phyloP scores from a whole-genome alignment of 2,888 invertebrate genomes.

The Drosophila planitibia region DNA sequence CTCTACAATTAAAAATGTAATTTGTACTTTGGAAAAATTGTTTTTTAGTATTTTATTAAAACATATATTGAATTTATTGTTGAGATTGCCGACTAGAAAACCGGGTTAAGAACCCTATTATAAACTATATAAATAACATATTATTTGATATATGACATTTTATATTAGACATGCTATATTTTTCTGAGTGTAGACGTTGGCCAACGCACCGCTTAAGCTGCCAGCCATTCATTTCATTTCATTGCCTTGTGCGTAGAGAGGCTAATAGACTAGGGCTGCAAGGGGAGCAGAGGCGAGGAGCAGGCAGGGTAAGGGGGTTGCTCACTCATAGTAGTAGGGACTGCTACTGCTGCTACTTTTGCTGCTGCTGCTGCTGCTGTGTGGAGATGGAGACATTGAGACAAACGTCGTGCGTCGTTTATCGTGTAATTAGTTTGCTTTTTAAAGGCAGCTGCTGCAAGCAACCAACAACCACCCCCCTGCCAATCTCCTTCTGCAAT shows the following conservation, averaged over 20 bases:
- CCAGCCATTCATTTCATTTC: constrained; percentile 59
- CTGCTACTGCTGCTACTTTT: not conserved
- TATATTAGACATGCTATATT: not conserved
- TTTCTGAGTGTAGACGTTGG: constrained; percentile 8
- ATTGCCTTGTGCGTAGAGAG: constrained; percentile 60
- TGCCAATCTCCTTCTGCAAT: constrained; percentile 19
- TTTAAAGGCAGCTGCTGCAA: constrained; percentile 39
- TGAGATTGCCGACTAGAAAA: not conserved
- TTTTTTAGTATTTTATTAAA: not conserved
- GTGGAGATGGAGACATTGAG: constrained; percentile 28
- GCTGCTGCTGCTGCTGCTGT: not conserved
- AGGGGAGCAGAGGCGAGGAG: not conserved
- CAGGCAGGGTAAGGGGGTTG: not conserved
- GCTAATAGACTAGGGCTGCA: constrained; percentile 4
- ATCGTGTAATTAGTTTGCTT: constrained; percentile 78
- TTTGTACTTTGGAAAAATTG: not conserved
- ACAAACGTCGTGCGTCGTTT: constrained; percentile 54
- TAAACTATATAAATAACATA: not conserved
- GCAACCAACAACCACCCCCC: not conserved
- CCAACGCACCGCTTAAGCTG: constrained; percentile 39
- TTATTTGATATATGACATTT: too few species aligned
- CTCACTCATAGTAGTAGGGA: constrained; percentile 2
- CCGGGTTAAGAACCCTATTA: not conserved
- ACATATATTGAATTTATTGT: not conserved
- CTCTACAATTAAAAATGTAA: not conserved